Evolutionary conservation across 2,888 invertebrate species (phyloP), one percentile per base, ranked within the genome.

Genomic region (Drosophila niveifrons): DNA sequence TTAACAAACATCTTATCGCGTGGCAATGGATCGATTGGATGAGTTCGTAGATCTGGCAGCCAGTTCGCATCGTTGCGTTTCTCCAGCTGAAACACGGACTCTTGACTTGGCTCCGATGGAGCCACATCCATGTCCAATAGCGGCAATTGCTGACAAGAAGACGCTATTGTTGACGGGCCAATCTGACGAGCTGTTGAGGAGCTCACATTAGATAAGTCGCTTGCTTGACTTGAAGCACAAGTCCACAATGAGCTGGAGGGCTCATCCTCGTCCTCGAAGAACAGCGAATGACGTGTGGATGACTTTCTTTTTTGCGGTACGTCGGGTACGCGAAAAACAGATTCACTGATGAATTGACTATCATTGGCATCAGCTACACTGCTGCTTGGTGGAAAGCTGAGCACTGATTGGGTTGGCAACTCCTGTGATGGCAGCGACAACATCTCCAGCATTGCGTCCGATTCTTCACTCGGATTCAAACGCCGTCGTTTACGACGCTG

Each of bases 121-220:
- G 75, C 72, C 80, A 76, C 29, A 58, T 79, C 72, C 77, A 76
- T 77, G 18, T 77, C 46, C 13, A 75, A 13, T 0, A 74, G 43
- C 9, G 78, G 17, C 17, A 3, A 13, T 9, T 39, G 29, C 2
- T 41, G 13, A 13, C n/a, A 39, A 7, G 39, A 13, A 8, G 36
- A 4, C 6, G 36, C n/a, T 36, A n/a, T 4, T 36, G n/a, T 11
- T n/a, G 36, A 0, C 11, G 3, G n/a, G 1, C 11, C n/a, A 6
- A n/a, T n/a, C 3, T 2, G 4, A n/a, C 2, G 36, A 1, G 36
- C 11, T 6, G n/a, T 31, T 31, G 31, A 31, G 2, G 31, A 31
- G 2, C 2, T 31, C 1, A 9, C 31, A 31, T 31, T 31, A 9
- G 8, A 31, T 10, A 31, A 1, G 10, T 10, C 10, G 31, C 9